phyloP scores from a whole-genome alignment of 2,888 invertebrate genomes.

The Thecocarcelia acutangulata region DNA sequence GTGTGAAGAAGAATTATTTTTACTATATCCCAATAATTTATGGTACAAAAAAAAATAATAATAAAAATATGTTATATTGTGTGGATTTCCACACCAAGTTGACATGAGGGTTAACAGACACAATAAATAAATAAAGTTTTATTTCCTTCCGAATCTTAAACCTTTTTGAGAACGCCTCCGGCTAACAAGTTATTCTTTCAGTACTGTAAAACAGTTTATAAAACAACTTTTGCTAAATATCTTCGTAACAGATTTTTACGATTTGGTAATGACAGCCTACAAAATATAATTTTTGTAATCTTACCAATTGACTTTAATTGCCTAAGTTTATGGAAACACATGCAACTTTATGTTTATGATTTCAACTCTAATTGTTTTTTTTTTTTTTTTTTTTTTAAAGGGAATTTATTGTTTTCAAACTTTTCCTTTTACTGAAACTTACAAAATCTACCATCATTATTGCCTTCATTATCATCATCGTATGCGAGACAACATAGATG shows the following conservation, averaged over 20 bases:
- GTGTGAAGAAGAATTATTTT: too few relatives aligned
- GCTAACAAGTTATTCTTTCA: too few relatives aligned
- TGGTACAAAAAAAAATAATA: too few relatives aligned
- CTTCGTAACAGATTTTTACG: conserved; percentile 38
- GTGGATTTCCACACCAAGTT: too few relatives aligned
- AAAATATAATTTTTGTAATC: conserved; percentile 39
- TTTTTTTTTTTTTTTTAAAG: neutral
- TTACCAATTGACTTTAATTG: conserved; percentile 40
- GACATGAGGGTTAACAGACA: too few relatives aligned
- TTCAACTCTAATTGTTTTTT: neutral
- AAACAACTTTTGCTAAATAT: conserved; percentile 40
- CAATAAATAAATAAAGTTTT: too few relatives aligned
- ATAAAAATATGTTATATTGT: too few relatives aligned
- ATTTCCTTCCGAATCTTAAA: too few relatives aligned
- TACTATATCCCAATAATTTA: too few relatives aligned
- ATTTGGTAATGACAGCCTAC: conserved; percentile 49
- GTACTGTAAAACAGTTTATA: too few relatives aligned
- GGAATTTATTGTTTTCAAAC: conserved; percentile 5
- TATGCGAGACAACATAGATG: conserved; percentile 43
- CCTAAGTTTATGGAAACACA: neutral
- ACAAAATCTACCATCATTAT: conserved; percentile 11
- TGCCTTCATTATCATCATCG: neutral
- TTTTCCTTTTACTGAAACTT: conserved; percentile 33
- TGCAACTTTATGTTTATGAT: neutral
- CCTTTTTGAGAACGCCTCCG: too few relatives aligned